Base-by-base conservation (phyloP, 2,797 vertebrate species). In the Phrynocephalus forsythii region DNA sequence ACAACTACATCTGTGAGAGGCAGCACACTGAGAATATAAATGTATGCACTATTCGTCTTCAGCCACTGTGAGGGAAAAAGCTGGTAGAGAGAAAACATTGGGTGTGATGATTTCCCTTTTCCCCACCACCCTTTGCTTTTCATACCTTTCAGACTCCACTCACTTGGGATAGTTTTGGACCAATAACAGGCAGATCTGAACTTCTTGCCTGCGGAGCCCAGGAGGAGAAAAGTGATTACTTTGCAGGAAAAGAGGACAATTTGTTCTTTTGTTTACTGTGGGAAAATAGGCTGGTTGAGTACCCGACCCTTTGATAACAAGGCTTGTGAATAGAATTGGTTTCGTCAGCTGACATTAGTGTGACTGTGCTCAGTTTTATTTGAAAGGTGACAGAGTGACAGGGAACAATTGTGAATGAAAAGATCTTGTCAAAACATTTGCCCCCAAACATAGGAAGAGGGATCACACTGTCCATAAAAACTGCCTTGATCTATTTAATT, bases 291-390 rank as follows among this genome's bases (percentile, higher is more conserved):
- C 77, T 80, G 86, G 77, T 50, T 87, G 82, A 81, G 75, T 30
- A 63, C 50, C 85, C 80, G 60, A 84, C 82, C 50, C 48, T 81
- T 81, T 82, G 82, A 84, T 48, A 63, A 48, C 71, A 60, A 69
- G 67, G 28, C 22, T 72, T 87, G 77, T 82, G 63, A 69, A 82
- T 52, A 81, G 63, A 87, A 90, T 87, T 90, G 82, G 71, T 84
- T 90, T 88, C 81, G 79, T 84, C 84, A 83, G 63, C 79, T 86
- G 75, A 89, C 84, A 83, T 83, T 85, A 81, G 78, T 81, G 63
- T 68, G 48, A 44, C 82, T 81, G 60, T 67, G 50, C 52, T 80
- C 52, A 77, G 72, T 84, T 90, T 44, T 81, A 87, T 81, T 76
- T 87, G 77, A 90, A 85, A 82, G n/a, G 52, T 87, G 86, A 71